These are phyloP conservation scores for Tetramorium alpestre DNA, from an alignment of 1,140 invertebrate genomes.

Conservation along the genomic window DNA sequence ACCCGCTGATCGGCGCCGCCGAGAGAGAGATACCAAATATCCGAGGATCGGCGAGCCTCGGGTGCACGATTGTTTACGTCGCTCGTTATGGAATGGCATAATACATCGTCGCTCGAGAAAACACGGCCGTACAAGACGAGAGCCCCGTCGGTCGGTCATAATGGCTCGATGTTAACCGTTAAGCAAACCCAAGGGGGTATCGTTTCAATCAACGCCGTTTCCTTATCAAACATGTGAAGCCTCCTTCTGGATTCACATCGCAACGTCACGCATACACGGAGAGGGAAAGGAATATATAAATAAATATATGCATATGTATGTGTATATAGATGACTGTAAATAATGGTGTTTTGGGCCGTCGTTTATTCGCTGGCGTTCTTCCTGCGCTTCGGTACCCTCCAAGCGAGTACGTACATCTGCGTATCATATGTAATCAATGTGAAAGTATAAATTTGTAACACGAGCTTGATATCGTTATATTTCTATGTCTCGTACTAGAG, in stretches of 20 bases:
- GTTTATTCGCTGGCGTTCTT: slow-evolving; percentile 63
- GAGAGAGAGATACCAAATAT: not conserved
- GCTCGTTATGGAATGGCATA: slow-evolving; percentile 29
- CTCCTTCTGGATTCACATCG: not conserved
- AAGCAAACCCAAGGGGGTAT: not conserved
- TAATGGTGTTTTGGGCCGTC: slow-evolving; percentile 71
- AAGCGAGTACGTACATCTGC: slow-evolving; percentile 70
- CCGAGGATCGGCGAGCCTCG: not conserved
- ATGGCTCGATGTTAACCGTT: slow-evolving; percentile 17
- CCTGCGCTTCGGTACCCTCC: slow-evolving; percentile 64
- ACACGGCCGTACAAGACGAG: not conserved
- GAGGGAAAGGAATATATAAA: not conserved
- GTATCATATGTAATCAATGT: not conserved
- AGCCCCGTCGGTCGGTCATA: not conserved
- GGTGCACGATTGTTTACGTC: not conserved
- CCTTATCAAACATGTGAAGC: slow-evolving; percentile 33
- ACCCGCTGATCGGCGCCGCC: not conserved
- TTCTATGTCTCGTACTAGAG: not conserved
- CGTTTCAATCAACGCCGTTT: not conserved
- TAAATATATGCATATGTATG: slow-evolving; percentile 2
- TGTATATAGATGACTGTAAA: slow-evolving; percentile 64
- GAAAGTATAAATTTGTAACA: not conserved
- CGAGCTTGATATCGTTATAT: not conserved
- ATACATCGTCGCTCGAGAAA: not conserved
- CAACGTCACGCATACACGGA: not conserved